These are phyloP conservation scores for Lamellibrachia satsuma DNA, from an alignment of 2,888 invertebrate species.

Conservation along the genomic window DNA sequence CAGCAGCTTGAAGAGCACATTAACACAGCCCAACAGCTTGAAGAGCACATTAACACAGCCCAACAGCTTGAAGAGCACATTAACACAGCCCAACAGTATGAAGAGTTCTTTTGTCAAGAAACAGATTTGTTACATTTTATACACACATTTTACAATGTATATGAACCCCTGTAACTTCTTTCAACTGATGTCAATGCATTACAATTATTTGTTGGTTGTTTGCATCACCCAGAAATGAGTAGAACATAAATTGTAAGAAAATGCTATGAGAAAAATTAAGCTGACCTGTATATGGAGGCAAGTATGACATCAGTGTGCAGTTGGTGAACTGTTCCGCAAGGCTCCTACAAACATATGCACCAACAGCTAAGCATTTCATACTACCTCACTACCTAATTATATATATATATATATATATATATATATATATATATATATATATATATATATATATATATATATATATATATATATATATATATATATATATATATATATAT, in stretches of 20 bases:
- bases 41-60: too few species aligned
- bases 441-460: too few species aligned
- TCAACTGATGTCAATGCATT: not conserved
- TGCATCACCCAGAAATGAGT: not conserved
- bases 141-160: too few species aligned
- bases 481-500: too few species aligned
- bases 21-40: too few species aligned
- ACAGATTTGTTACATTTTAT: too few species aligned
- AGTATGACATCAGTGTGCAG: constrained; percentile 62
- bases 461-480: too few species aligned
- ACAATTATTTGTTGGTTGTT: not conserved
- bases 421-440: too few species aligned
- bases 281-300: constrained; percentile 64
- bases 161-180: not conserved
- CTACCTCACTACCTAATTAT: not conserved
- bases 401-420: not conserved
- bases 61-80: too few species aligned
- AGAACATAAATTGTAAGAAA: not conserved
- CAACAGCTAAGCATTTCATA: not conserved
- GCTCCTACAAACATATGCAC: constrained; percentile 41
- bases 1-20: too few species aligned
- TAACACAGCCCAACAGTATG: too few species aligned
- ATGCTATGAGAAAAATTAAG: not conserved
- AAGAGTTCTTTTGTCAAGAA: too few species aligned
- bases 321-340: constrained; percentile 52